Base-by-base conservation (phyloP, 1,140 invertebrate species). In the Yoshiicerus persimilis region DNA sequence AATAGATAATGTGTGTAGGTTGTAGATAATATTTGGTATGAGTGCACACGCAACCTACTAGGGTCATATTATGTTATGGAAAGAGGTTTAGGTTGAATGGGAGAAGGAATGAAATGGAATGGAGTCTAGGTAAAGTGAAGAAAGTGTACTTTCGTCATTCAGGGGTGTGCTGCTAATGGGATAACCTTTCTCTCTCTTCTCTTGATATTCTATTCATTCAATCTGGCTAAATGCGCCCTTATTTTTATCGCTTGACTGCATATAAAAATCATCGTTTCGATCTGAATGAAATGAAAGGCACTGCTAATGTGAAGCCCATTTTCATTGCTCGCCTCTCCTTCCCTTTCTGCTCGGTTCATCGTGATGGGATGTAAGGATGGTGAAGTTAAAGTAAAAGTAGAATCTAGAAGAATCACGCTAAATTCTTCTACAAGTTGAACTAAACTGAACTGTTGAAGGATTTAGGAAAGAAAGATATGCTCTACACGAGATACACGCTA, bases 201-300 rank as follows among this genome's bases (percentile, higher is more conserved):
- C 86, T 70, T 86, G 86, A 86, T 86, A 86, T 86, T 86, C 86
- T 86, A 86, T 86, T 86, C 86, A 86, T 86, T 86, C 86, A 75
- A 86, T 86, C 86, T 86, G 56, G 36, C 47, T 70, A 86, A 86
- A 86, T 86, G 86, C 86, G 86, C 56, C 86, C 86, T 86, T 86
- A 86, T 75, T 86, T 86, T 86, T 86, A 86, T 86, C 86, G 86
- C 86, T 86, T 64, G 86, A 86, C 86, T 86, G 86, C 86, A 86
- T 86, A 86, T 86, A 86, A 86, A 86, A 86, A 70, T 75, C 62
- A 70, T 75, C 62, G 34, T 86, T 75, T 86, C 84, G 86, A 86
- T 86, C 86, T 86, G 64, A 75, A 86, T 80, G 75, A 80, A 80
- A 80, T 80, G 75, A 80, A 86, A 86, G 86, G 86, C 86, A 70